Evolutionary conservation across 2,888 invertebrate species (phyloP).

Genomic region (Eristalis pertinax): DNA sequence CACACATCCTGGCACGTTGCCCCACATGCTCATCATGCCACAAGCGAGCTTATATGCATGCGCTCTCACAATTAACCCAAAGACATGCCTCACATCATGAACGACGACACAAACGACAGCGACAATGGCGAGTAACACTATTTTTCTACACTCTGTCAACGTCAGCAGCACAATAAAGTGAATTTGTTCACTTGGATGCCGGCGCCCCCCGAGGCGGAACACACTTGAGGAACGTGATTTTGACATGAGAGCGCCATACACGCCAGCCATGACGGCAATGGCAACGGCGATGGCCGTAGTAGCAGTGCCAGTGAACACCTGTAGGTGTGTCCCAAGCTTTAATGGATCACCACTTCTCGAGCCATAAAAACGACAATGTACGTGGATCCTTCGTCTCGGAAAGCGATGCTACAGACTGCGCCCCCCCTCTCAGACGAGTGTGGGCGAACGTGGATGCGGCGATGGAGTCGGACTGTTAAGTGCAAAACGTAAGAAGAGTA

Average conservation of each 20-base stretch:
- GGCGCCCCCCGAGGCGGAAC: constrained; percentile 38
- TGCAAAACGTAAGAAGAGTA: constrained; percentile 60
- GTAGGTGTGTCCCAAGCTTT: constrained; percentile 53
- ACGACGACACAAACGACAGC: constrained; percentile 25
- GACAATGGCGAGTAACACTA: constrained; percentile 45
- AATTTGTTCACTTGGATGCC: constrained; percentile 60
- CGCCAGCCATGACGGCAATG: neutral
- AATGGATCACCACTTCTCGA: constrained; percentile 70
- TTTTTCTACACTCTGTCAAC: constrained; percentile 57
- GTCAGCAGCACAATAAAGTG: constrained; percentile 64
- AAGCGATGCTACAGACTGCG: constrained; percentile 15
- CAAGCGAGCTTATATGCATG: neutral
- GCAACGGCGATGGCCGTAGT: neutral
- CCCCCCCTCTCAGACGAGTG: neutral
- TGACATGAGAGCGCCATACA: constrained; percentile 34
- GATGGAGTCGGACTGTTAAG: constrained; percentile 35
- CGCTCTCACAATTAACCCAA: constrained; percentile 47
- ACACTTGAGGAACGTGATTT: constrained; percentile 64
- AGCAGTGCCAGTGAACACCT: constrained; percentile 16
- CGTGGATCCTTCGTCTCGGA: constrained; percentile 52
- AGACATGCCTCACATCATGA: constrained; percentile 47
- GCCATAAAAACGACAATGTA: constrained; percentile 68
- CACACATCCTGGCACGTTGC: neutral
- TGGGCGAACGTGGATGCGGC: neutral
- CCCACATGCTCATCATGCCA: neutral